phyloP scores from a whole-genome alignment of 2,113 vertebrate species.

The Azemiops feae region DNA sequence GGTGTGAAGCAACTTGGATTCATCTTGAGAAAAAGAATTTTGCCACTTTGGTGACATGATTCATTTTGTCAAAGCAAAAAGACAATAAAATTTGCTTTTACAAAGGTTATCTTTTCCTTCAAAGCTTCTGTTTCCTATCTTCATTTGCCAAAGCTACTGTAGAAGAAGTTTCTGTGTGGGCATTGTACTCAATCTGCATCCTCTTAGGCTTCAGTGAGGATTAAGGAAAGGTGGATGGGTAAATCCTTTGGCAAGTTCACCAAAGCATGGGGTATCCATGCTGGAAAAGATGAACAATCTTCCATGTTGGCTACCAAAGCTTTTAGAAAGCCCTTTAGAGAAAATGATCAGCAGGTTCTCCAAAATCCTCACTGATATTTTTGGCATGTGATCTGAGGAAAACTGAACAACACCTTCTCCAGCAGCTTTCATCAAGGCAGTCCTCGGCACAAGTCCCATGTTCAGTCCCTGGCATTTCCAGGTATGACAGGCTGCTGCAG shows the following conservation, averaged over 20 bases:
- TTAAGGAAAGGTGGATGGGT: background rate
- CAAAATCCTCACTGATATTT: background rate
- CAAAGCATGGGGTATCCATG: background rate
- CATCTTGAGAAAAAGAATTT: background rate
- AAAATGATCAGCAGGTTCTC: background rate
- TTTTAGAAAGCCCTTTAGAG: background rate
- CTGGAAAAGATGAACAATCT: background rate
- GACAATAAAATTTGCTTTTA: background rate
- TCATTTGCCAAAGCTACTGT: background rate
- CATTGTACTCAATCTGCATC: background rate
- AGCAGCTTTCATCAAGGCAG: background rate
- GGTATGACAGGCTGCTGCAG: background rate
- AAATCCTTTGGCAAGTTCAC: background rate
- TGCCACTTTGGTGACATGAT: background rate
- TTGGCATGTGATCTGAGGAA: background rate
- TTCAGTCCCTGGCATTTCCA: background rate
- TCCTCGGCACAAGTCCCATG: background rate
- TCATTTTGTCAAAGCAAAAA: background rate
- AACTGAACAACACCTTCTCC: background rate
- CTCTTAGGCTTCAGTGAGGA: background rate
- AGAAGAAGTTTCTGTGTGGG: background rate
- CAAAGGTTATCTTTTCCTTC: background rate
- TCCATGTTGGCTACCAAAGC: background rate
- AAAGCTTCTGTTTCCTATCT: background rate
- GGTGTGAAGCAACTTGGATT: background rate